Evolutionary conservation across 2,113 vertebrate species (phyloP).

Genomic region (Onychostoma macrolepis): DNA sequence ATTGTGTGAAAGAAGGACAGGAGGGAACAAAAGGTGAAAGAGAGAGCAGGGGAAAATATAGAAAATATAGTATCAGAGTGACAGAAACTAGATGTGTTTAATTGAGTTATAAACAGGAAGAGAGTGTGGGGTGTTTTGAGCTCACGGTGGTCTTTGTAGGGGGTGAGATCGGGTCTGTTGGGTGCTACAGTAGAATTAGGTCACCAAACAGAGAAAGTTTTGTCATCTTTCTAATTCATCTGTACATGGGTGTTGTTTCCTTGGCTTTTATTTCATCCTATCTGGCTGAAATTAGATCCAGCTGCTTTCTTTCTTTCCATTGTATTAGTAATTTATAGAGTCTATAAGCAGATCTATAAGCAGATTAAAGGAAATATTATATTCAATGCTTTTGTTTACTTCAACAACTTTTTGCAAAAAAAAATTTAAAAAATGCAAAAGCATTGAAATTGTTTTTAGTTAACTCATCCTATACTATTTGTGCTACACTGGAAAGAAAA

Average conservation of each 20-base stretch:
- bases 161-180: background rate
- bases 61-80: background rate
- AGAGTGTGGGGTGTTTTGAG: background rate
- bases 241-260: background rate
- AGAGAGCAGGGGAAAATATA: background rate
- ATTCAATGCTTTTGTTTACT: background rate
- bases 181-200: conserved; percentile 44
- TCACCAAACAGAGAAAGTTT: conserved; percentile 44
- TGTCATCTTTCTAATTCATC: conserved; percentile 28
- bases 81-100: conserved; percentile 3
- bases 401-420: background rate
- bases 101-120: background rate
- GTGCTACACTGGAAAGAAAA: too few relatives aligned
- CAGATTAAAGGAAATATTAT: background rate
- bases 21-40: conserved; percentile 6
- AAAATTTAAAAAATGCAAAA: background rate
- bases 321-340: background rate
- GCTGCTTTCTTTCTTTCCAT: background rate
- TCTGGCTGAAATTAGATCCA: background rate
- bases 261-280: background rate
- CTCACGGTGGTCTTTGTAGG: background rate
- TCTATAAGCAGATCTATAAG: background rate
- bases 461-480: too few relatives aligned
- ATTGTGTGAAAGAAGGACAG: conserved; percentile 27
- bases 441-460: background rate